These are phyloP conservation scores for Phenganax stokvisi DNA, from an alignment of 92 coral and sea anemone genomes.

Conservation along the genomic window DNA sequence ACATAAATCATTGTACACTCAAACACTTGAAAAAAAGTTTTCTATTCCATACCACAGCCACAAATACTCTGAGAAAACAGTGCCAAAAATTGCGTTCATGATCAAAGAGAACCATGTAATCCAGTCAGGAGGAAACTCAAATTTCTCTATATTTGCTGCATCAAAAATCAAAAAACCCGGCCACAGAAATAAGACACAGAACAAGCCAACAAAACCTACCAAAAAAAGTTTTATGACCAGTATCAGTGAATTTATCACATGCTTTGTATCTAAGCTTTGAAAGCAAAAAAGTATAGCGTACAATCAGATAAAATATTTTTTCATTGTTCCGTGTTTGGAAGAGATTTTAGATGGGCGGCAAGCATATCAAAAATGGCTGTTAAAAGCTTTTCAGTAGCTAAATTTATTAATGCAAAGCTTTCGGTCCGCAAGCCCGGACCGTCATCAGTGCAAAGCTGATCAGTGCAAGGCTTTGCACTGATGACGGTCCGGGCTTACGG, in stretches of 20 bases:
- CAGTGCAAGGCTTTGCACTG: too few relatives aligned
- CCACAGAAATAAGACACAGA: conserved; percentile 70
- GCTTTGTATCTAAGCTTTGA: too few relatives aligned
- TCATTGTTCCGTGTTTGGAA: too few relatives aligned
- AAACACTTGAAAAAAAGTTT: not conserved
- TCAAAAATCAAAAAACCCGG: conserved; percentile 84
- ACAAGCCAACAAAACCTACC: conserved; percentile 81
- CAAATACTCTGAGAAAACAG: conserved; percentile 77
- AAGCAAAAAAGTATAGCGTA: too few relatives aligned
- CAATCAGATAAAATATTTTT: too few relatives aligned
- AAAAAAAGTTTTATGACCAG: not conserved
- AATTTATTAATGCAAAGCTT: not conserved
- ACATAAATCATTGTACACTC: not conserved
- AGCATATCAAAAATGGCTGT: not conserved
- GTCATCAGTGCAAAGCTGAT: not conserved
- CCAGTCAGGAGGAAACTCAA: conserved; percentile 56
- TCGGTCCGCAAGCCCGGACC: not conserved
- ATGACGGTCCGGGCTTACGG: too few relatives aligned
- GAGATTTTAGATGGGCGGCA: too few relatives aligned
- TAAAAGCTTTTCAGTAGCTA: not conserved
- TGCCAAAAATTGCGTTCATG: conserved; percentile 80
- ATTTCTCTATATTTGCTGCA: conserved; percentile 52
- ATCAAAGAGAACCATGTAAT: conserved; percentile 69
- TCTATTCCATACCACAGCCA: conserved; percentile 77
- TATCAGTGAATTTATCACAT: too few relatives aligned